These are phyloP conservation scores for Drosophila stalkeri DNA, from an alignment of 2,888 invertebrate species.

Conservation along the genomic window DNA sequence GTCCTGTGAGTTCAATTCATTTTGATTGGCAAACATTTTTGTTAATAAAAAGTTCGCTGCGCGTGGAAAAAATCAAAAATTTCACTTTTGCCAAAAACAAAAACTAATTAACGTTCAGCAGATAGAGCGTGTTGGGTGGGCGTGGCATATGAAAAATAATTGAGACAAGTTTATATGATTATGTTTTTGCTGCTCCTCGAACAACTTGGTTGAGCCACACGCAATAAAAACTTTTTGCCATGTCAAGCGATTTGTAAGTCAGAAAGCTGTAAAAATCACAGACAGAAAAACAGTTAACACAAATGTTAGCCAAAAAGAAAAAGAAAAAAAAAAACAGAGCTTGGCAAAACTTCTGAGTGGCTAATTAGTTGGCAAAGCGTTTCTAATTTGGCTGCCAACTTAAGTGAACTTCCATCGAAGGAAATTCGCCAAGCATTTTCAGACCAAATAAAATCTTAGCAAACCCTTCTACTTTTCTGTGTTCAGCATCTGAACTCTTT, in stretches of 20 bases:
- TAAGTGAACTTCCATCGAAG: constrained; percentile 63
- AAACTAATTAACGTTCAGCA: constrained; percentile 84
- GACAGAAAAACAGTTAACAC: constrained; percentile 75
- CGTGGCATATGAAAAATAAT: constrained; percentile 78
- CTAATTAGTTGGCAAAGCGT: constrained; percentile 71
- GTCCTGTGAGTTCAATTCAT: constrained; percentile 77
- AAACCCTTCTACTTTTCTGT: constrained; percentile 44
- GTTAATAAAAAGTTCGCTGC: constrained; percentile 62
- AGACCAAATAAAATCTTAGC: background rate
- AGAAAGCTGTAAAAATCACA: constrained; percentile 74
- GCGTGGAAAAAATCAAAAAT: constrained; percentile 78
- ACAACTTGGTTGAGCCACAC: constrained; percentile 66
- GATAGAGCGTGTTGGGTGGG: constrained; percentile 62
- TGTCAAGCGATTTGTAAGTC: constrained; percentile 72
- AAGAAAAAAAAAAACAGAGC: constrained; percentile 12
- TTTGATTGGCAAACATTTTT: constrained; percentile 81
- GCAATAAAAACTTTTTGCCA: constrained; percentile 61
- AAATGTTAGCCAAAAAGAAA: constrained; percentile 8
- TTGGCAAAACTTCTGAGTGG: constrained; percentile 55
- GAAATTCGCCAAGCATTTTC: constrained; percentile 36
- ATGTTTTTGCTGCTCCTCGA: constrained; percentile 46
- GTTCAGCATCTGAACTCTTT: constrained; percentile 9
- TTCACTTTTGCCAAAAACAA: constrained; percentile 79
- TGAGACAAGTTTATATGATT: constrained; percentile 80
- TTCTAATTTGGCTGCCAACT: constrained; percentile 48